Base-by-base conservation (phyloP, 2,113 vertebrate genomes). In the Microcebus jonahi region DNA sequence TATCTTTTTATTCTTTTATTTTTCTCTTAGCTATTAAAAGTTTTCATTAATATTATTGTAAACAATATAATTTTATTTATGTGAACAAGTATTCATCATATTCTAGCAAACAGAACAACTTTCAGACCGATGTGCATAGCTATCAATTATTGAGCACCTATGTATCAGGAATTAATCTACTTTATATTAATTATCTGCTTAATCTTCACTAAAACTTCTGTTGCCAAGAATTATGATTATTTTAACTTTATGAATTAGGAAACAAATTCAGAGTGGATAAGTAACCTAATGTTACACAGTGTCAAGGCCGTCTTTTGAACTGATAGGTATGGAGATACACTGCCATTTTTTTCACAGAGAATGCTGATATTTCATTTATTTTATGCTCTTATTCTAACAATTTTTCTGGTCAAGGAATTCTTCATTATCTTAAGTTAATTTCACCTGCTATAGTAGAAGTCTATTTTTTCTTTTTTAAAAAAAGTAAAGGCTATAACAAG, bases 171-270 rank as follows among this genome's bases (percentile, higher is more conserved):
- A 42, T 3, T 84, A 48, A 70, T 85, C 29, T 39, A 80, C 14
- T 63, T 89, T 81, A 8, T 25, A 94, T 29, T 71, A 55, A 55
- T 45, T 85, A 45, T 79, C 70, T 42, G 45, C 75, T 81, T 79
- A 42, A 65, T 57, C 42, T 81, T 65, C 10, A 65, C 48, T 76
- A 57, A 81, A 61, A 13, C n/a, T 83, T 71, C 6, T 21, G 6
- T 57, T 14, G 20, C 48, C 55, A 57, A 50, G 57, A 67, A 57
- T 17, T 79, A n/a, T 81, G 8, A 65, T 50, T 39, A 45, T 63
- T 89, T 77, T 88, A 15, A 76, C 77, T 96, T 89, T 65, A 57
- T 14, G 55, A 88, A 65, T 79, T 15, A 95, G 48, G 8, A 84
- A 82, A 67, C 6, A 53, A 45, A 36, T 82, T 68, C 36, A 79